Conservation (phyloP, 2,888 invertebrate genomes). For the Anarsia innoxiella region DNA sequence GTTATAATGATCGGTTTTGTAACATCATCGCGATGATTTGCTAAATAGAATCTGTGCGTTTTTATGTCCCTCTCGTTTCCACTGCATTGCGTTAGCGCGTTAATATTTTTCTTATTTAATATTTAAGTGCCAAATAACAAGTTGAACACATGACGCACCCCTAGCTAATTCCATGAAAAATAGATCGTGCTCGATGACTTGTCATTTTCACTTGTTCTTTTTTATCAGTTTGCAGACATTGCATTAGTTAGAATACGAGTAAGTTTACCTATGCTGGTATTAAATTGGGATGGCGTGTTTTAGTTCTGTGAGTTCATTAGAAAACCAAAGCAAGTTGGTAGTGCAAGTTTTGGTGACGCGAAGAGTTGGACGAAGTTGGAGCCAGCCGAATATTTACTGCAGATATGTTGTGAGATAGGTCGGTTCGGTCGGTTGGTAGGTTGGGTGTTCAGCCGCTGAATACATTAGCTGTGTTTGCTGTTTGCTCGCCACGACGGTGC, state of each 20-base stretch:
- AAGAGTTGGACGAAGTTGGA: neutral
- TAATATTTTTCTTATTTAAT: conserved; percentile 37
- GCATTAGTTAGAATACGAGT: no score
- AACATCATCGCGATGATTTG: conserved; percentile 17
- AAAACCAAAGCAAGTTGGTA: conserved; percentile 39
- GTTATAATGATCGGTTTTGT: no score
- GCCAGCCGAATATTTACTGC: no score
- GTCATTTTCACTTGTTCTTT: conserved; percentile 16
- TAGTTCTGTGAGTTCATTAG: conserved; percentile 34
- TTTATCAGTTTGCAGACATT: no score
- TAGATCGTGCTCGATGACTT: conserved; percentile 23
- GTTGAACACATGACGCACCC: conserved; percentile 34
- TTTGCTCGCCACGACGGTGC: conserved; percentile 52
- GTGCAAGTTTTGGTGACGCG: conserved; percentile 16
- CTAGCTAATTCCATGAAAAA: conserved; percentile 38
- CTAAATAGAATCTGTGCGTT: conserved; percentile 22
- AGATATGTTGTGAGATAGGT: no score
- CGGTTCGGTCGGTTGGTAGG: conserved; percentile 1
- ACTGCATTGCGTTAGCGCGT: conserved; percentile 32
- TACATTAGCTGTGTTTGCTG: conserved; percentile 62
- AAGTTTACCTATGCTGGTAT: conserved; percentile 16
- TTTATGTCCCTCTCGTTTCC: conserved; percentile 39
- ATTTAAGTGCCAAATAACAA: conserved; percentile 38
- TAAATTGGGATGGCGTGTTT: conserved; percentile 21
- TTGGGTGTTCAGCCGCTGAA: conserved; percentile 42